Evolutionary conservation across 1,140 invertebrate genomes (phyloP), one percentile per base, ranked within the genome.

Genomic region (Lepidotrigona ventralis): DNA sequence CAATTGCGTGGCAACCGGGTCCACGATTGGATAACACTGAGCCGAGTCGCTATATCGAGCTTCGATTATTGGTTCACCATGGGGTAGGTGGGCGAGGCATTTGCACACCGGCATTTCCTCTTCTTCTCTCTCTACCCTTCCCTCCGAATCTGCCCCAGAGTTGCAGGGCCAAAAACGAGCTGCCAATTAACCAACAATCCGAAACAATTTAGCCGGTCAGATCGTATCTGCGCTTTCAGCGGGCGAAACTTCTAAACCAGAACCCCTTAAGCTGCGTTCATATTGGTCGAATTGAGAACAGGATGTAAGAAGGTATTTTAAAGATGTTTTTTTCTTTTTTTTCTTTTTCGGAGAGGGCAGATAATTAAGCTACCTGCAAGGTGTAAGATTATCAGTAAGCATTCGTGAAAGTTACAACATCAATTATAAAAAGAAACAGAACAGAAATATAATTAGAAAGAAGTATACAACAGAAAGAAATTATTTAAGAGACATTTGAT

Each of bases 131-230:
- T 21, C 19, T 14, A 15, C 53, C n/a, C 54, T 23, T 21, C 0
- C 21, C 19, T 17, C 12, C 26, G 26, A 33, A 17, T 60, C 3
- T 26, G 39, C 14, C n/a, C 19, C 58, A 56, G 60, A 70, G 69
- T 33, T 73, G 60, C 70, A 83, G 81, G 84, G 87, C 91, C 88
- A 88, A 92, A 33, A 92, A 92, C 92, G 91, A 92, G 89, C 91
- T 91, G 85, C 92, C 92, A 92, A 93, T 93, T 93, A 93, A 93
- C 92, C 92, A 92, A 93, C 92, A 92, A 93, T 92, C 91, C 92
- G 90, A 93, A 93, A 93, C 92, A 93, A 93, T 93, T 93, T 93
- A 91, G 93, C 83, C 90, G 87, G 81, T 87, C 85, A 91, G 92
- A 93, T 92, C 84, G 78, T 92, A 93, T 92, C 92, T 91, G 83